These are phyloP conservation scores for Ormyrus pomaceus DNA, from an alignment of 2,888 invertebrate genomes.

Conservation along the genomic window DNA sequence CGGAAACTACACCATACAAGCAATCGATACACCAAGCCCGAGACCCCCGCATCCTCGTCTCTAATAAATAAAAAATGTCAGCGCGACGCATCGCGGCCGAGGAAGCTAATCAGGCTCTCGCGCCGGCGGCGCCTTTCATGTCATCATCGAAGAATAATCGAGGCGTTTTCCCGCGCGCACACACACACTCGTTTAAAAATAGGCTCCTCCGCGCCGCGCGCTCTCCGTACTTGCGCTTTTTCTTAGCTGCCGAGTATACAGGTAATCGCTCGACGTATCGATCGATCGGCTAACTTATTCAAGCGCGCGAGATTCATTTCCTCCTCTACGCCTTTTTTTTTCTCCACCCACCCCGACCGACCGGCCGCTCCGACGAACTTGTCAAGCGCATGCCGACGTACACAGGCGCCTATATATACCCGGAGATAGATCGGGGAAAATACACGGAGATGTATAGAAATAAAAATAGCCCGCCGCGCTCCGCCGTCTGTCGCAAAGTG, in stretches of 20 bases:
- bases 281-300: conserved; percentile 52
- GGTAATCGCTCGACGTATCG: conserved; percentile 34
- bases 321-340: not conserved
- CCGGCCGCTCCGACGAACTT: not conserved
- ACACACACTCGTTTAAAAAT: conserved; percentile 2
- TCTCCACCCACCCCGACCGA: not conserved
- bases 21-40: no score
- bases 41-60: no score
- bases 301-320: conserved; percentile 33
- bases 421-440: no score
- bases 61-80: no score
- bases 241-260: not conserved
- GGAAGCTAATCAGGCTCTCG: no score
- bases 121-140: no score
- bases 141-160: not conserved
- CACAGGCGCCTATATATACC: not conserved
- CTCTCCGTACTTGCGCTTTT: no score
- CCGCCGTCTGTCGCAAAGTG: no score
- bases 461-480: no score
- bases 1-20: no score
- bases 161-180: not conserved
- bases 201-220: not conserved
- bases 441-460: no score
- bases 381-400: not conserved
- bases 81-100: no score